phyloP scores from a whole-genome alignment of 2,797 vertebrate species.

The Ptychobarbus kaznakovi region DNA sequence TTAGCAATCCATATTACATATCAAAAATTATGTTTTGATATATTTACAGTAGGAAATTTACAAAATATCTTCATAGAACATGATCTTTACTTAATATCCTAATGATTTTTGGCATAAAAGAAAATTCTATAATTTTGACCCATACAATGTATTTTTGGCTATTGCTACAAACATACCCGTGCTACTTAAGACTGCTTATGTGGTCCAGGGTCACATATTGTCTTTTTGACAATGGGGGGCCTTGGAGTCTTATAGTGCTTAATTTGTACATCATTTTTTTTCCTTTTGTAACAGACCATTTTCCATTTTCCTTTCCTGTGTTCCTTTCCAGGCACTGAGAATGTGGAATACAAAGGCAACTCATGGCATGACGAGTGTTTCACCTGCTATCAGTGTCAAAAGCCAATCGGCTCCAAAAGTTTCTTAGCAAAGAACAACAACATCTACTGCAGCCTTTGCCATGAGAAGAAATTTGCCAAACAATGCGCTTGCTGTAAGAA shows the following conservation, averaged over 20 bases:
- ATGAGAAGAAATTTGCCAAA: constrained; percentile 94
- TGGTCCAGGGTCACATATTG: no score
- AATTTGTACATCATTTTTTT: neutral
- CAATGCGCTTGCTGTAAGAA: constrained; percentile 92
- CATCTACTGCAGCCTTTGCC: constrained; percentile 90
- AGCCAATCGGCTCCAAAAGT: constrained; percentile 90
- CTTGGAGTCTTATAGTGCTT: neutral
- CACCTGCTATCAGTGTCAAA: constrained; percentile 90
- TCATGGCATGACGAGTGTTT: constrained; percentile 97
- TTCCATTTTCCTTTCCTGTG: neutral
- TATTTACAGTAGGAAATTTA: no score
- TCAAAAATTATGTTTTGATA: no score
- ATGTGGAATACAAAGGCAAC: constrained; percentile 94
- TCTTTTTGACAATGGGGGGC: neutral
- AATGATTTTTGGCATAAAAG: no score
- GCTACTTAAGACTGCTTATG: no score
- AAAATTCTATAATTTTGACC: no score
- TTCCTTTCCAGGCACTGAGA: constrained; percentile 82
- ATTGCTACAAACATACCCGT: no score
- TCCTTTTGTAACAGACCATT: neutral
- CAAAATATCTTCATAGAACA: no score
- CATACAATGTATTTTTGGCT: no score
- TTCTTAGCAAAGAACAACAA: constrained; percentile 93
- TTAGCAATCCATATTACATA: no score
- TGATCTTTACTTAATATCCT: no score